These are phyloP conservation scores for Adrianichthys oophorus DNA, from an alignment of 2,797 vertebrate genomes.

Conservation along the genomic window DNA sequence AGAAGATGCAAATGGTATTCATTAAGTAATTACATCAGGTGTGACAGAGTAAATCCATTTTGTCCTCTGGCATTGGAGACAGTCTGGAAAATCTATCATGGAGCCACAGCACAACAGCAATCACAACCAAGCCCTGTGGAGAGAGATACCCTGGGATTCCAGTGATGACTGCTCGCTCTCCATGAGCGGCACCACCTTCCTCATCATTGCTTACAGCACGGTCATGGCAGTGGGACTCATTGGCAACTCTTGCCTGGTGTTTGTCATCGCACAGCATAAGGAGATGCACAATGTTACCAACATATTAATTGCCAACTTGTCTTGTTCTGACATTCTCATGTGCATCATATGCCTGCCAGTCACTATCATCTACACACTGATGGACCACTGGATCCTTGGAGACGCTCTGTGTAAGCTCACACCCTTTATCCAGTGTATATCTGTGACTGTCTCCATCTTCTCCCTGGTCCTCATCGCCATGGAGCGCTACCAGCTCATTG, in stretches of 20 bases:
- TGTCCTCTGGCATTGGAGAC: conserved; percentile 20
- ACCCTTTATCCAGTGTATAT: conserved; percentile 82
- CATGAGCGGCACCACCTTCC: conserved; percentile 78
- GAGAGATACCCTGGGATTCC: conserved; percentile 58
- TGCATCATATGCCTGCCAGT: conserved; percentile 81
- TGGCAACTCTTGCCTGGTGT: conserved; percentile 84
- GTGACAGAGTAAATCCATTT: conserved; percentile 30
- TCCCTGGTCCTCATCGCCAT: conserved; percentile 85
- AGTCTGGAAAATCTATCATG: conserved; percentile 49
- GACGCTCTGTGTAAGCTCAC: conserved; percentile 83
- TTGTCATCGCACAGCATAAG: conserved; percentile 81
- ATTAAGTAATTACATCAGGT: conserved; percentile 39
- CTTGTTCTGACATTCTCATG: conserved; percentile 85
- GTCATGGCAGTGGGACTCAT: conserved; percentile 83
- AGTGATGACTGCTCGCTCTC: conserved; percentile 72
- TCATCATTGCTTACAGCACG: conserved; percentile 83
- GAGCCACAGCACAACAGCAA: conserved; percentile 70
- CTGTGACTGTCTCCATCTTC: conserved; percentile 81
- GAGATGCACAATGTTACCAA: conserved; percentile 88
- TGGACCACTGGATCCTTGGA: conserved; percentile 87
- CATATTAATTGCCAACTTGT: conserved; percentile 85
- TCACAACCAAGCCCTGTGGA: conserved; percentile 64
- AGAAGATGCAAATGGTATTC: conserved; percentile 35
- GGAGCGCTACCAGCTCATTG: conserved; percentile 87
- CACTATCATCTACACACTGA: conserved; percentile 86